Percentiles rank a stretch among this genome's conserved stretches.
phyloP scores from a whole-genome alignment of 2,113 vertebrate species.

The Rutilus rutilus region DNA sequence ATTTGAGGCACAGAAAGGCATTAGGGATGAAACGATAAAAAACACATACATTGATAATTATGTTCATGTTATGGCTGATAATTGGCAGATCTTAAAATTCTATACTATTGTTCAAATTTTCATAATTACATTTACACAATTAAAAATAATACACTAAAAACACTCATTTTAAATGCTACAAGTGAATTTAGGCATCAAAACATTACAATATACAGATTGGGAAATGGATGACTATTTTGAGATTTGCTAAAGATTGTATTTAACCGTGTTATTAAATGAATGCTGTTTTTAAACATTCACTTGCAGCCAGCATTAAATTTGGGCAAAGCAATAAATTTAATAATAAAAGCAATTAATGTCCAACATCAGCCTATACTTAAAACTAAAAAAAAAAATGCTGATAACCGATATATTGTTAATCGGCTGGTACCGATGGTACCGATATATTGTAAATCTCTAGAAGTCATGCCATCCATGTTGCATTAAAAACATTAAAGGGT shows the following conservation, averaged over 20 bases:
- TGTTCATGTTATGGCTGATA: not conserved
- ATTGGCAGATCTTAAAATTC: not conserved
- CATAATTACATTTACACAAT: not conserved
- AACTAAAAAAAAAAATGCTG: not conserved
- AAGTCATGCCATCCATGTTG: constrained; percentile 13
- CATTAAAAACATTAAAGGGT: not conserved
- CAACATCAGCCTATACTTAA: not conserved
- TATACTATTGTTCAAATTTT: not conserved
- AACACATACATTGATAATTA: not conserved
- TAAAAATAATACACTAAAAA: not conserved
- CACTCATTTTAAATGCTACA: not conserved
- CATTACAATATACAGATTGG: not conserved
- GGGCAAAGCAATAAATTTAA: not conserved
- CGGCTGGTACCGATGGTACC: not conserved
- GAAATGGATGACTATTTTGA: not conserved
- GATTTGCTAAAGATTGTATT: not conserved
- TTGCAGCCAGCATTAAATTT: not conserved
- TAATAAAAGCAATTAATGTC: too few species aligned
- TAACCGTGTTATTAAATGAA: not conserved
- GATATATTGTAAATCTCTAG: not conserved
- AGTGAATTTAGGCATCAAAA: not conserved
- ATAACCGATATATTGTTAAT: not conserved
- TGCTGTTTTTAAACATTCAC: not conserved
- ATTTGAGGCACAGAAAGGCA: not conserved
- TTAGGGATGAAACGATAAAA: not conserved